phyloP scores from a whole-genome alignment of 2,113 vertebrate species.

The Meriones unguiculatus region DNA sequence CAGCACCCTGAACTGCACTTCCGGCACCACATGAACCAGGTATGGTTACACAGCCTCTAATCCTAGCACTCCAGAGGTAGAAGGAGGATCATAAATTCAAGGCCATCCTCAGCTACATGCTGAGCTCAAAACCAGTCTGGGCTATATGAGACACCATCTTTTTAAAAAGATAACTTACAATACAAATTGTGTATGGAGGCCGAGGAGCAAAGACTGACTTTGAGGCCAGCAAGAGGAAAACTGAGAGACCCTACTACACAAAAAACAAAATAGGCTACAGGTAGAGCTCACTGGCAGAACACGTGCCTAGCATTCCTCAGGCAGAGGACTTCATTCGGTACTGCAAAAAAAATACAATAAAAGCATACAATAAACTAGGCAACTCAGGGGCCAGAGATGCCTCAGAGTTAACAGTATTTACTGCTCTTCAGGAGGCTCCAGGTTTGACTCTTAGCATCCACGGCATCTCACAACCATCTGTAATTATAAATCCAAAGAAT shows the following conservation, averaged over 20 bases:
- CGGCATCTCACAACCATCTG: neutral
- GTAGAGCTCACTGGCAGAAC: neutral
- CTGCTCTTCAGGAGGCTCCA: neutral
- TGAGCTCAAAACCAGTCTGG: neutral
- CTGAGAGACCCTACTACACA: neutral
- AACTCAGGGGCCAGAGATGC: neutral
- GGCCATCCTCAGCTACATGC: neutral
- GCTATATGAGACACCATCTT: neutral
- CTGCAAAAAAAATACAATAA: neutral
- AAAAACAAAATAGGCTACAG: neutral
- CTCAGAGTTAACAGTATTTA: neutral
- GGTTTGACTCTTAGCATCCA: neutral
- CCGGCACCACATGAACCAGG: neutral
- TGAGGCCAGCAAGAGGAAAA: neutral
- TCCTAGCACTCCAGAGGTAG: neutral
- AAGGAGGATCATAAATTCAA: neutral
- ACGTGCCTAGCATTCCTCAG: neutral
- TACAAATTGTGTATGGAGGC: neutral
- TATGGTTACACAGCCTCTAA: neutral
- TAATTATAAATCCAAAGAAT: neutral
- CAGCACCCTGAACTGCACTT: neutral
- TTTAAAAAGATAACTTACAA: neutral
- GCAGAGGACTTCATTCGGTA: neutral
- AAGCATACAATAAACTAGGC: neutral
- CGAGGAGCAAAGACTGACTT: neutral